Evolutionary conservation across 2,797 vertebrate species (phyloP), one percentile per base, ranked within the genome.

Genomic region (Fratercula arctica): DNA sequence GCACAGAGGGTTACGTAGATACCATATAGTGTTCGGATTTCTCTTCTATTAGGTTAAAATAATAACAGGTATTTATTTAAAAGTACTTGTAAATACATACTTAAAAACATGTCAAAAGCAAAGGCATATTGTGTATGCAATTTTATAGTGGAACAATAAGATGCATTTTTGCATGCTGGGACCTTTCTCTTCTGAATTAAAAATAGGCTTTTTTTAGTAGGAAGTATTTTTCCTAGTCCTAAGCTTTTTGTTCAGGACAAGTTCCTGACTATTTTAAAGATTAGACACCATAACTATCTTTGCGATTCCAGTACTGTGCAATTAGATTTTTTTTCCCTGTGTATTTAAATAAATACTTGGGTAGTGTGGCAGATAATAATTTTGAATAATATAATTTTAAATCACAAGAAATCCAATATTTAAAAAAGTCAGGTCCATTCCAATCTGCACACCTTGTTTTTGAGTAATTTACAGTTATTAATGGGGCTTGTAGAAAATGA

Each of bases 381-480:
- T 89, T 82, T 41, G 33, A 81, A 69, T 64, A 83, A 73, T 57
- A 23, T 4, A 13, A 81, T 75, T 66, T 54, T 33, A 51, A 90
- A 68, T 89, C 21, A 43, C 66, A 26, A 73, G 35, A 66, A 92
- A 53, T 11, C 6, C 5, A 31, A 3, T 75, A 73, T 66, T 67
- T 11, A 75, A 84, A 77, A 25, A 66, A 3, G 1, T 15, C 0
- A 1, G 1, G 3, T 60, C 31, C 61, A 5, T 77, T 70, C 31
- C 51, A 53, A 16, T 46, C 11, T 29, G 10, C 69, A 19, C 8
- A 46, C 23, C 6, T 66, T 64, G 18, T 50, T 81, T 85, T 80
- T 74, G 28, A 89, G 12, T 35, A 45, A 5, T 74, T 84, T 74
- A 50, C 29, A 31, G 31, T 80, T 87, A 5, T 54, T 74, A 31